These are phyloP conservation scores for Poecilia latipinna DNA, from an alignment of 2,113 vertebrate genomes.

Conservation along the genomic window DNA sequence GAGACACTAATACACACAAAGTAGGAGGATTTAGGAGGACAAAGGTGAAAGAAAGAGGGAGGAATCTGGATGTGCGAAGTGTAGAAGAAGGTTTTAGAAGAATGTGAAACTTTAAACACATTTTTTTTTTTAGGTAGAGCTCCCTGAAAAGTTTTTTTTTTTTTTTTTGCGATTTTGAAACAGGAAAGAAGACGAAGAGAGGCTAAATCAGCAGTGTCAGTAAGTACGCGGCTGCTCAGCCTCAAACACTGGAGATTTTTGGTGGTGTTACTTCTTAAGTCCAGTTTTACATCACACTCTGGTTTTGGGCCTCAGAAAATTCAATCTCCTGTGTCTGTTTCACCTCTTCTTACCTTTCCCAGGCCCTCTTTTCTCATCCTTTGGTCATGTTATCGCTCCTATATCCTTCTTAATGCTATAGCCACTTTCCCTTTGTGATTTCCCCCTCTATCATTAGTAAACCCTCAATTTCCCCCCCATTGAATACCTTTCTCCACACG, in stretches of 20 bases:
- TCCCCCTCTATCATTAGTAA: constrained; percentile 45
- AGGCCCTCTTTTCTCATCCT: constrained; percentile 60
- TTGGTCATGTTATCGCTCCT: constrained; percentile 32
- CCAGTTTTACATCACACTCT: constrained; percentile 50
- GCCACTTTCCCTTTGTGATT: constrained; percentile 41
- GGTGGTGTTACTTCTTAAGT: constrained; percentile 48
- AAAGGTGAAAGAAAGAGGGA: not conserved
- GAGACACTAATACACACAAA: constrained; percentile 60
- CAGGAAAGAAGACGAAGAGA: constrained; percentile 14
- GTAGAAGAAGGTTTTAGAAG: constrained; percentile 15
- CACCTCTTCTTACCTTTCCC: constrained; percentile 60
- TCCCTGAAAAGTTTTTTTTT: constrained; percentile 21
- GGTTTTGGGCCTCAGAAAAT: constrained; percentile 45
- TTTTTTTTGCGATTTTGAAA: constrained; percentile 1
- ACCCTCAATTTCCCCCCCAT: constrained; percentile 18
- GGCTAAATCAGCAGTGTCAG: constrained; percentile 9
- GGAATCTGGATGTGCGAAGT: constrained; percentile 16
- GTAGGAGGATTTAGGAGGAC: constrained; percentile 36
- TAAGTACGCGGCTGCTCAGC: constrained; percentile 19
- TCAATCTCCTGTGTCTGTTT: constrained; percentile 44
- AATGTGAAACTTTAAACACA: constrained; percentile 46
- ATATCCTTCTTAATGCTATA: constrained; percentile 46
- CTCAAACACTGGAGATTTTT: constrained; percentile 32
- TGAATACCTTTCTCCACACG: constrained; percentile 38
- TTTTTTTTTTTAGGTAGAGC: constrained; percentile 13